phyloP scores from a whole-genome alignment of 2,888 invertebrate genomes.

The Osedax frankpressi region DNA sequence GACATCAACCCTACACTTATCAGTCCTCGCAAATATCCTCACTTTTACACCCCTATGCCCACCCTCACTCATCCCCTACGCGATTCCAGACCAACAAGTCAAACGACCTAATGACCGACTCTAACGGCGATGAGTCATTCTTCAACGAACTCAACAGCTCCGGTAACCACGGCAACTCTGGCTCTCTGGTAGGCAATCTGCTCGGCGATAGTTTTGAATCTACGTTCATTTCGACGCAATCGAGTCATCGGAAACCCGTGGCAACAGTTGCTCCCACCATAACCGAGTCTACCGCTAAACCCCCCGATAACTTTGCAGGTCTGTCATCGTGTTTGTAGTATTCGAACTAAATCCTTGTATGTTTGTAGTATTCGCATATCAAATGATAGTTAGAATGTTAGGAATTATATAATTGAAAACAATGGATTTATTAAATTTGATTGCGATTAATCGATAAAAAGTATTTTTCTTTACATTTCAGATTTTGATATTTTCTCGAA shows the following conservation, averaged over 20 bases:
- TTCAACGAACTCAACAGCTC: not conserved
- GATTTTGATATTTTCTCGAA: too few species aligned
- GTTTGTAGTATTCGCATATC: too few species aligned
- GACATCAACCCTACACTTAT: too few species aligned
- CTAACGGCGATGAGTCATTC: not conserved
- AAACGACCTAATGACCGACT: not conserved
- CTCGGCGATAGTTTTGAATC: not conserved
- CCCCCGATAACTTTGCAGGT: not conserved
- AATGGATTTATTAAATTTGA: too few species aligned
- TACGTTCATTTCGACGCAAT: too few species aligned
- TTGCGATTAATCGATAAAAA: too few species aligned
- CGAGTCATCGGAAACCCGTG: too few species aligned
- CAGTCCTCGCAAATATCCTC: constrained; percentile 2
- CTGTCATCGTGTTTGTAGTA: not conserved
- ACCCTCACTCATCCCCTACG: constrained; percentile 13
- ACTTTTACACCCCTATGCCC: not conserved
- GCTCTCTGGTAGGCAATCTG: not conserved
- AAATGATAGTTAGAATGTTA: too few species aligned
- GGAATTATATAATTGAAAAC: too few species aligned
- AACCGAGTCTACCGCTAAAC: not conserved
- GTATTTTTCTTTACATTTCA: too few species aligned
- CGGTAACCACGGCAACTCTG: not conserved
- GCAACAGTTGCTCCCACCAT: too few species aligned
- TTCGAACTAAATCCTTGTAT: too few species aligned
- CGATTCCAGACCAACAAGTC: not conserved